Evolutionary conservation across 2,888 invertebrate species (phyloP).

Genomic region (Orchesellides sinensis): DNA sequence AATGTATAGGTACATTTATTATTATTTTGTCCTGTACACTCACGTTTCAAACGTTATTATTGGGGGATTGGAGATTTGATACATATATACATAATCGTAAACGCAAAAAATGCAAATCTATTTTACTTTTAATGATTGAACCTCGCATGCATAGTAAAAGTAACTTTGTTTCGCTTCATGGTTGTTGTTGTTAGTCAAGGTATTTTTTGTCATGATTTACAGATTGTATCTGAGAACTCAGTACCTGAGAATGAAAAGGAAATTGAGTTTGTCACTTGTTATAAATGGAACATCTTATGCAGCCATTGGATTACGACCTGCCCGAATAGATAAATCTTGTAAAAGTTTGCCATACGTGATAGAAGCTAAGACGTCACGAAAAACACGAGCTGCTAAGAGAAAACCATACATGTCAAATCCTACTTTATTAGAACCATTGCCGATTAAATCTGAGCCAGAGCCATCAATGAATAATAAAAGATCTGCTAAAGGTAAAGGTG

Average conservation of each 20-base stretch:
- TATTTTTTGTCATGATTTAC: neutral
- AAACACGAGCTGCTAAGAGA: conserved; percentile 13
- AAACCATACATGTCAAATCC: conserved; percentile 39
- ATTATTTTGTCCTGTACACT: no score
- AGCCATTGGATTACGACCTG: conserved; percentile 94
- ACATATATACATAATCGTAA: neutral
- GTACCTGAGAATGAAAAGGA: conserved; percentile 51
- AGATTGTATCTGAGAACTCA: conserved; percentile 27
- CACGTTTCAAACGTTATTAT: no score
- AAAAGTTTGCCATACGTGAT: conserved; percentile 54
- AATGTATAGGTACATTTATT: neutral
- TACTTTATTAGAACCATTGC: conserved; percentile 53
- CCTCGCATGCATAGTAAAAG: no score
- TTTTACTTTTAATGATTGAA: no score
- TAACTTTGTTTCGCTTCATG: no score
- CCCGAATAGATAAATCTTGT: conserved; percentile 50
- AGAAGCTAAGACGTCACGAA: conserved; percentile 21
- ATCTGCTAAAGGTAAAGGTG: conserved; percentile 9
- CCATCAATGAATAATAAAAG: conserved; percentile 28
- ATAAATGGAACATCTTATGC: conserved; percentile 93
- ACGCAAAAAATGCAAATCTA: no score
- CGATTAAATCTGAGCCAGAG: conserved; percentile 24
- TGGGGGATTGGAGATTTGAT: no score
- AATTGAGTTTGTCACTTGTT: conserved; percentile 83
- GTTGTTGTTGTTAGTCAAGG: neutral